Conservation (phyloP, 2,797 vertebrate genomes). For the Margarornis squamiger region DNA sequence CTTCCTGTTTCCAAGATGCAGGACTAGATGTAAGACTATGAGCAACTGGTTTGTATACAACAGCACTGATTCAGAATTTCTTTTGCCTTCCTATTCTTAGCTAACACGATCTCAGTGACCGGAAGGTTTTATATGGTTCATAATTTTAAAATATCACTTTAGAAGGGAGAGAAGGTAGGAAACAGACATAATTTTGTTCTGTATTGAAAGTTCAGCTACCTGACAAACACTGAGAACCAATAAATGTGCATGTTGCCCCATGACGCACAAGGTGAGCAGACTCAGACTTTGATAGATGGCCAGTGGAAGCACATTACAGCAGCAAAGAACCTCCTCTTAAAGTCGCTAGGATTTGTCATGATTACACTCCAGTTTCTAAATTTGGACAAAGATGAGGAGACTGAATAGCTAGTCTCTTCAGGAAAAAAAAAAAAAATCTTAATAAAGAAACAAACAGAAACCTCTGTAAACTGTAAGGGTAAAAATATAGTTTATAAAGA, state of each 20-base stretch:
- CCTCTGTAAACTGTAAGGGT: not conserved
- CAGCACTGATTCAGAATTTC: not conserved
- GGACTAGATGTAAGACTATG: not conserved
- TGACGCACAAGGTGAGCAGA: conserved; percentile 7
- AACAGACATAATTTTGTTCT: conserved; percentile 13
- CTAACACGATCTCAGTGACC: conserved; percentile 3
- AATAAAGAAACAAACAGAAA: not conserved
- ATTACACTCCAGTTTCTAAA: not conserved
- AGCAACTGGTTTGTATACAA: not conserved
- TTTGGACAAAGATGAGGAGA: not conserved
- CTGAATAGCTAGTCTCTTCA: not conserved
- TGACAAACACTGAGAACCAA: conserved; percentile 21
- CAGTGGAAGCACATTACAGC: not conserved
- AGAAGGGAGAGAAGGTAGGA: not conserved
- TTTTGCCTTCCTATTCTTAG: not conserved
- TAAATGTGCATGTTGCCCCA: conserved; percentile 11
- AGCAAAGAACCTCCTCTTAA: not conserved
- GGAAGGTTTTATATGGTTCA: not conserved
- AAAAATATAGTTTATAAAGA: not conserved
- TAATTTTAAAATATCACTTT: not conserved
- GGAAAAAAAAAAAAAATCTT: not conserved
- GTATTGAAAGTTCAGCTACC: not conserved
- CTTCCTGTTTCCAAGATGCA: not conserved
- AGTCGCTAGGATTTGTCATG: not conserved
- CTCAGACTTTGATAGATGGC: not conserved